These are phyloP conservation scores for Pristionchus mayeri DNA, from an alignment of 2,888 invertebrate species.

Conservation along the genomic window DNA sequence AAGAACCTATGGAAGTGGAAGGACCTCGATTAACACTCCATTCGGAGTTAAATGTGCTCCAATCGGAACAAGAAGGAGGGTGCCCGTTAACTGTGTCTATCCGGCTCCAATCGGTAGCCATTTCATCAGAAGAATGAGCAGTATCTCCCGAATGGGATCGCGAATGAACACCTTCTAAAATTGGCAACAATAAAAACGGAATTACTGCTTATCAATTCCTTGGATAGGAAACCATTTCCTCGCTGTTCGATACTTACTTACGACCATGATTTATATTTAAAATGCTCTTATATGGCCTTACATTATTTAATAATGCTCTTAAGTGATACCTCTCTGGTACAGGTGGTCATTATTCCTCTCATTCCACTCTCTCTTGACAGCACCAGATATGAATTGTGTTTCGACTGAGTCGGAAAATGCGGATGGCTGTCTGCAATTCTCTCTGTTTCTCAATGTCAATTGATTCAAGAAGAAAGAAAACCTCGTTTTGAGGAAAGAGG, in stretches of 20 bases:
- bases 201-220: not conserved
- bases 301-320: too few species aligned
- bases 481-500: not conserved
- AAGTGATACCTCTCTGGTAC: slow-evolving; percentile 12
- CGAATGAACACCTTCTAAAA: slow-evolving; percentile 31
- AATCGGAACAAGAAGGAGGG: not conserved
- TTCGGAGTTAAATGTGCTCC: slow-evolving; percentile 39
- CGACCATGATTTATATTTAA: not conserved
- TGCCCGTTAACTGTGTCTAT: slow-evolving; percentile 31
- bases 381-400: slow-evolving; percentile 18
- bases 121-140: slow-evolving; percentile 35
- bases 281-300: too few species aligned
- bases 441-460: not conserved
- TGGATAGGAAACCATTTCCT: not conserved
- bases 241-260: not conserved
- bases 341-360: slow-evolving; percentile 9
- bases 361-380: slow-evolving; percentile 33
- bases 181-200: not conserved
- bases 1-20: not conserved
- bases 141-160: slow-evolving; percentile 47
- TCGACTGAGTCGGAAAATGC: slow-evolving; percentile 61
- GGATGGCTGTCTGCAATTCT: slow-evolving; percentile 60
- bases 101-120: slow-evolving; percentile 37
- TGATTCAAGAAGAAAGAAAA: not conserved
- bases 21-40: slow-evolving; percentile 21